Evolutionary conservation across 2,797 vertebrate genomes (phyloP), one percentile per base, ranked within the genome.

Genomic region (Notoglanidium macrostoma): DNA sequence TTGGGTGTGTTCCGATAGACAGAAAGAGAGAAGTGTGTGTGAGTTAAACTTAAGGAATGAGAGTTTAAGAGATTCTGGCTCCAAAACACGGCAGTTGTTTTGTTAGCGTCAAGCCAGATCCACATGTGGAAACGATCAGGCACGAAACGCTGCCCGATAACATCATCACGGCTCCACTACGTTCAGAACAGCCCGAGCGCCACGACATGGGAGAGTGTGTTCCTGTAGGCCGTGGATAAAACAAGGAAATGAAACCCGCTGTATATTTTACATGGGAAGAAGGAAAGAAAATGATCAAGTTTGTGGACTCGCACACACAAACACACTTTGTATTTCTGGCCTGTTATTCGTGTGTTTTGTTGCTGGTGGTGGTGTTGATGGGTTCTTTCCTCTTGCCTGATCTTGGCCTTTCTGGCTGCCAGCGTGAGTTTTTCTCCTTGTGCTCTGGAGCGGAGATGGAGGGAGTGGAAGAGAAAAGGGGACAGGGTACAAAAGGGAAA

Each of bases 51-150:
- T 11, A n/a, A 9, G 11, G 59, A 63, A 81, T 49, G 26, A 63
- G 35, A 44, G 2, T 65, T 82, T 82, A n/a, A 29, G 23, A 46
- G 26, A 49, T 65, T 49, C 49, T 82, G 59, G 61, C 80, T 67
- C n/a, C 17, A 44, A 77, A 82, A 73, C 67, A 76, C n/a, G n/a
- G 32, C 61, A 70, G 84, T 84, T 82, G 32, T 67, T 87, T 86
- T 84, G 61, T 72, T 46, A 84, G 35, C 35, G 59, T 77, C 55
- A 86, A 92, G 76, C 88, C 23, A 82, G 86, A 89, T 84, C 87
- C 90, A 94, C 95, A 96, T 96, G 93, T 96, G 95, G 95, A 95
- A 96, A 93, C 93, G 92, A 95, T 96, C 94, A 95, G 19, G 88
- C 86, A 59, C 89, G 90, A 95, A 94, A 94, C 57, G 68, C 92